Evolutionary conservation across 2,888 invertebrate species (phyloP), one percentile per base, ranked within the genome.

Genomic region (Agriopis marginaria): DNA sequence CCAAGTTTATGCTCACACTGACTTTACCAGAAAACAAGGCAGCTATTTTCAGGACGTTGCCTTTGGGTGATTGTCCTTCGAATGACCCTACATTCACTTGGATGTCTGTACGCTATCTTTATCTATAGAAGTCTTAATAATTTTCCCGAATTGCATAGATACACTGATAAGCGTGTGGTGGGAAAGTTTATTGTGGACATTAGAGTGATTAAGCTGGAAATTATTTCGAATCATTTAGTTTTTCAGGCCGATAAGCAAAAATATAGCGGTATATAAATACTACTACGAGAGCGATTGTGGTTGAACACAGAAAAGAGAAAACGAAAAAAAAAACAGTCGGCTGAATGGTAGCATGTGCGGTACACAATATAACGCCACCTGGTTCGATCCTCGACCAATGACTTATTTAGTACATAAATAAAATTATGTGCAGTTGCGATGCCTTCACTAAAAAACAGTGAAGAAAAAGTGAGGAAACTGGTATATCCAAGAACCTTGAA

Each of bases 11-110:
- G 85, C 75, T 76, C 75, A 45, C 70, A 71, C 80, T 39, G 50
- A 63, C 87, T 62, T 85, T 76, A 82, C 69, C 54, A 70, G 72
- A 82, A 81, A 84, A 87, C 83, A 84, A 80, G 83, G 80, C 80
- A 79, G 81, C 83, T 85, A 85, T 86, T 86, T 84, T 79, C 82
- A 82, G 86, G 75, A 79, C 85, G 81, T 81, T 79, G 82, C 81
- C 85, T 87, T 73, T 71, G 76, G 85, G 86, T 84, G 83, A 86
- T 82, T 87, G 89, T 86, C 87, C 88, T 79, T 75, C 73, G 75
- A 87, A 88, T 87, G 87, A 86, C 85, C 83, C 74, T 75, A 78
- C 82, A 79, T 85, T 81, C 79, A 76, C 70, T 77, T 70, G 79
- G 80, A 81, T 84, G 77, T 78, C 75, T 73, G 75, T 70, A 63